Evolutionary conservation across 2,797 vertebrate species (phyloP).

Genomic region (Argyrosomus regius): DNA sequence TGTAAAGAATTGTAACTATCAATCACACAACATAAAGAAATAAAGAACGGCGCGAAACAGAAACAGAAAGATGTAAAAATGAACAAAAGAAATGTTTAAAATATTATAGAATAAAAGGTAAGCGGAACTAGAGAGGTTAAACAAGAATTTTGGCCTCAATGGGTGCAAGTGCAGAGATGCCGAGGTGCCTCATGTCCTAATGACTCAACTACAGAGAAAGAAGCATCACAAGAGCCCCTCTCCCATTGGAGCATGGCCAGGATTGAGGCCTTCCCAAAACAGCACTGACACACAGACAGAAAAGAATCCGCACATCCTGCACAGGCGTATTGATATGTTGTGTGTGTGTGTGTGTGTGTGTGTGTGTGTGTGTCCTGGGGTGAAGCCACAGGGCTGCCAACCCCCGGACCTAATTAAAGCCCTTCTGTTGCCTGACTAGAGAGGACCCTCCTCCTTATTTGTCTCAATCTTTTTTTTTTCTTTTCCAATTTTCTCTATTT

Average conservation of each 20-base stretch:
- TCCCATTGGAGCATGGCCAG: conserved; percentile 41
- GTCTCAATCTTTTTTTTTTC: conserved; percentile 2
- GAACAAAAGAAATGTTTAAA: not conserved
- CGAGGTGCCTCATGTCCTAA: conserved; percentile 46
- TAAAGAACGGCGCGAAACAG: not conserved
- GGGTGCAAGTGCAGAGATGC: conserved; percentile 21
- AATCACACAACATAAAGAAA: conserved; percentile 2
- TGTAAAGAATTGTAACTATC: not conserved
- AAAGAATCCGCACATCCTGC: conserved; percentile 23
- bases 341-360: conserved; percentile 19
- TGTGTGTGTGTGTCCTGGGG: conserved; percentile 43
- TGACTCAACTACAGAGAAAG: conserved; percentile 45
- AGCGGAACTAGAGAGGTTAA: conserved; percentile 1
- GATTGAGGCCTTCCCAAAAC: conserved; percentile 43
- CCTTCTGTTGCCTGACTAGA: conserved; percentile 56
- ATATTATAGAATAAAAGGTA: not conserved
- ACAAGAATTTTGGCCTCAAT: conserved; percentile 7
- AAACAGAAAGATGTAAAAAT: not conserved
- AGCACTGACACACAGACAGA: conserved; percentile 34
- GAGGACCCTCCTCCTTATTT: conserved; percentile 38
- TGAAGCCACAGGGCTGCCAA: conserved; percentile 56
- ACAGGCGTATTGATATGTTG: conserved; percentile 33
- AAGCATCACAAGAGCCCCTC: conserved; percentile 33
- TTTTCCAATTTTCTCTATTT: conserved; percentile 28
- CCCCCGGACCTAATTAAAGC: conserved; percentile 68